Evolutionary conservation across 2,888 invertebrate genomes (phyloP), one percentile per base, ranked within the genome.

Genomic region (Aromia moschata): DNA sequence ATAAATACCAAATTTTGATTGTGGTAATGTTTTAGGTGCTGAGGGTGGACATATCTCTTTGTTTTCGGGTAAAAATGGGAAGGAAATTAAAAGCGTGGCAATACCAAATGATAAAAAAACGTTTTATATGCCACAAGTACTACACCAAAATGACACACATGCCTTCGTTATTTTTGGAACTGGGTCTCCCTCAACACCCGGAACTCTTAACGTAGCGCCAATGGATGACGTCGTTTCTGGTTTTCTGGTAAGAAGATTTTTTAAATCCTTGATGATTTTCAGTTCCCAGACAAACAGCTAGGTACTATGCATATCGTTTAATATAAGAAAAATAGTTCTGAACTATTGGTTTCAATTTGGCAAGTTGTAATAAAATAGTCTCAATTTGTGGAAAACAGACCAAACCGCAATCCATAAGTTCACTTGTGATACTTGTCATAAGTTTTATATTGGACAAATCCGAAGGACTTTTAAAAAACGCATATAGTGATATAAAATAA

Each of bases 51-150:
- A 88, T 72, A 80, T 93, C 9, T 78, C 91, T 37, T 72, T 93
- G 2, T 82, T 93, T 62, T 90, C 90, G 46, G 92, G 92, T 1
- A 85, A 83, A 76, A 86, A 83, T 30, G 92, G 93, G 1, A 80
- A 83, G 65, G 83, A 88, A 58, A 78, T 92, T 38, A 83, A 84
- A 57, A 84, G 83, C 70, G 80, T 87, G 45, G 80, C 83, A 31
- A 87, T 89, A 25, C 90, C 91, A 0, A 86, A 87, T 65, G 80
- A 83, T 14, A 84, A 85, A 60, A 89, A 91, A 77, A 84, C 89
- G 15, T 91, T 90, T 73, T 90, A 89, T 67, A 89, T 90, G 16
- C 89, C 92, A 0, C 90, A 91, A 76, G 76, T 89, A 14, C 70
- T 89, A 3, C 82, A 84, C 1, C 82, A 84, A 62, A 81, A 83